Evolutionary conservation across 2,888 invertebrate genomes (phyloP).

Genomic region (Hermaeophaga mercurialis): DNA sequence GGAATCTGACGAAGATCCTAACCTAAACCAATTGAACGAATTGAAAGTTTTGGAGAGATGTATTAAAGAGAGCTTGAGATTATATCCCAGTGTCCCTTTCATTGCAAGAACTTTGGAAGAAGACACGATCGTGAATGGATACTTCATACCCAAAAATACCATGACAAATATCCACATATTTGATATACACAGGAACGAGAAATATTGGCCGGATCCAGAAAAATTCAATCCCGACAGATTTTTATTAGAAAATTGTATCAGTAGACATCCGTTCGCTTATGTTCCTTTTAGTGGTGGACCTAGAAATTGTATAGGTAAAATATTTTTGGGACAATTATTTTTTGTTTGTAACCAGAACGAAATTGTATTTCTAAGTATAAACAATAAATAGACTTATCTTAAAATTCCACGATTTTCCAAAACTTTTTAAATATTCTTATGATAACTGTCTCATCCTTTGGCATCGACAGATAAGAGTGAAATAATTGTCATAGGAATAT

Average conservation of each 20-base stretch:
- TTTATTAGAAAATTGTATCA: constrained; percentile 62
- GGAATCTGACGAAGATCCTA: constrained; percentile 33
- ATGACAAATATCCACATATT: constrained; percentile 64
- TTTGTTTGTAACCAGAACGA: too few species aligned
- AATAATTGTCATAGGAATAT: too few species aligned
- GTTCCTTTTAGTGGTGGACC: constrained; percentile 73
- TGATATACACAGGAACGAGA: constrained; percentile 68
- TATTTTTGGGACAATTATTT: too few species aligned
- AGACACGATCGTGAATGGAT: constrained; percentile 42
- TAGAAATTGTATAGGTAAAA: constrained; percentile 69
- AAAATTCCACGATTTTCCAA: too few species aligned
- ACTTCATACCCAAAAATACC: constrained; percentile 59
- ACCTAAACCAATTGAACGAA: constrained; percentile 48
- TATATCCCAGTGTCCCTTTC: constrained; percentile 54
- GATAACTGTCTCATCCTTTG: too few species aligned
- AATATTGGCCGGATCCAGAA: constrained; percentile 67
- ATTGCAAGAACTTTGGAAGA: constrained; percentile 48
- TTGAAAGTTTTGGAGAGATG: constrained; percentile 53
- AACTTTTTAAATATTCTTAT: too few species aligned
- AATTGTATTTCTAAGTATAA: too few species aligned
- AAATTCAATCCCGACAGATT: constrained; percentile 75
- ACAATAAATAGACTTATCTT: too few species aligned
- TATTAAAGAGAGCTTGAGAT: constrained; percentile 53
- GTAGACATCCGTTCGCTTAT: constrained; percentile 67
- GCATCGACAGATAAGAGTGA: too few species aligned